A percentile compares a stretch with the other conserved stretches of the same genome.
phyloP scores from a whole-genome alignment of 1,140 invertebrate genomes.

The Vollenhovia emeryi region DNA sequence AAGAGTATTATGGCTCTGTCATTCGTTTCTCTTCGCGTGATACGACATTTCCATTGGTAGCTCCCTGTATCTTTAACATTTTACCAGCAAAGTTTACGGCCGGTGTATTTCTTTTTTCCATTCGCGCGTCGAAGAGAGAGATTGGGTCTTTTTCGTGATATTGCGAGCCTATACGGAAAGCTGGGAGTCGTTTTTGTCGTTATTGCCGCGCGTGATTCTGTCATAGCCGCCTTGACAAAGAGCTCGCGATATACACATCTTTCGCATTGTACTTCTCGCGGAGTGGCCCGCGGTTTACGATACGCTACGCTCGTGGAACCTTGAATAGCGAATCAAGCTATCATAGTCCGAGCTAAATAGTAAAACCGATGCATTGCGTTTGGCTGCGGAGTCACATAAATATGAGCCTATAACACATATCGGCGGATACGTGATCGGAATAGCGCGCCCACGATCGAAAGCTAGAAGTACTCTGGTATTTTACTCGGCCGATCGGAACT shows the following conservation, averaged over 20 bases:
- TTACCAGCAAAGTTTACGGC: constrained; percentile 54
- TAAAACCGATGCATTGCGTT: constrained; percentile 52
- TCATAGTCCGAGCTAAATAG: constrained; percentile 29
- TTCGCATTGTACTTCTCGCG: not conserved
- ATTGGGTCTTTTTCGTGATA: not conserved
- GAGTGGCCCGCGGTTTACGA: constrained; percentile 52
- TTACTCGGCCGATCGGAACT: not conserved
- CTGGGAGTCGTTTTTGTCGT: constrained; percentile 58
- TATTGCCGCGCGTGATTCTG: constrained; percentile 52
- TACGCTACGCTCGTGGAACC: constrained; percentile 13
- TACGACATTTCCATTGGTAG: not conserved
- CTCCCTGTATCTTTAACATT: not conserved
- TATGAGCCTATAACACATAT: constrained; percentile 2
- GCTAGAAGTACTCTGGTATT: constrained; percentile 43
- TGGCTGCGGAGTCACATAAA: constrained; percentile 42
- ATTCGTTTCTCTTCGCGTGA: not conserved
- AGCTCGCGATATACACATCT: constrained; percentile 56
- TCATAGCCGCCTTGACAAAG: not conserved
- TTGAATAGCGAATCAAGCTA: constrained; percentile 48
- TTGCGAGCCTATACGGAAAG: not conserved
- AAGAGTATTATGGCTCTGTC: not conserved
- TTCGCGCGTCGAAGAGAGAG: not conserved
- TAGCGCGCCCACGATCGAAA: constrained; percentile 32
- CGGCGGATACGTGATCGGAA: not conserved
- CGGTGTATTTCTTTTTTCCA: constrained; percentile 7